These are phyloP conservation scores for Drosophila tristis DNA, from an alignment of 1,140 invertebrate species.

Conservation along the genomic window DNA sequence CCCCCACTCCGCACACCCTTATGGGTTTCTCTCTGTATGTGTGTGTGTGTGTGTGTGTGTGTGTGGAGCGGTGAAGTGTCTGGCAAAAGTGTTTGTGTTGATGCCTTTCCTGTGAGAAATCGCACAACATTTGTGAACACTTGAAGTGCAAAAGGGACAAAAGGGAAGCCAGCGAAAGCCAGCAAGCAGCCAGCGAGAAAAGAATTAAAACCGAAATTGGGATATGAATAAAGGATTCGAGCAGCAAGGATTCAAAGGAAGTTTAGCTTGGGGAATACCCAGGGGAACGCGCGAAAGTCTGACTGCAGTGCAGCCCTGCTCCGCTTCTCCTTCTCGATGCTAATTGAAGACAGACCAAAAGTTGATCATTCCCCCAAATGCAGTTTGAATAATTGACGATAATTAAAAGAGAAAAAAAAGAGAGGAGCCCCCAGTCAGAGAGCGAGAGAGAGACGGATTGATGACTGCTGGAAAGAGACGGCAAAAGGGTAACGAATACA, in stretches of 20 bases:
- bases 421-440: conserved; percentile 20
- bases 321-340: conserved; percentile 22
- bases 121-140: conserved; percentile 69
- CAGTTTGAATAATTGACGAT: conserved; percentile 83
- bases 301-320: too few species aligned
- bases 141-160: conserved; percentile 19
- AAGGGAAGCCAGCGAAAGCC: conserved; percentile 4
- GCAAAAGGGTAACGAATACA: conserved; percentile 15
- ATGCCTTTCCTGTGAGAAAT: conserved; percentile 84
- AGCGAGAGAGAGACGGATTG: neutral
- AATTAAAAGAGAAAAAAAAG: conserved; percentile 67
- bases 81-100: conserved; percentile 77
- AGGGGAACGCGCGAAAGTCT: conserved; percentile 1
- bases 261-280: conserved; percentile 7
- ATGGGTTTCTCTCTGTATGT: conserved; percentile 10
- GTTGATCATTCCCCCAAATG: conserved; percentile 80
- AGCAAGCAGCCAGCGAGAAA: conserved; percentile 33
- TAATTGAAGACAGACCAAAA: conserved; percentile 78
- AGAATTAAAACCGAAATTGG: conserved; percentile 47
- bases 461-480: conserved; percentile 21
- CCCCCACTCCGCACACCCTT: neutral
- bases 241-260: conserved; percentile 26
- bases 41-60: conserved; percentile 18
- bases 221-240: conserved; percentile 37
- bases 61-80: conserved; percentile 22